Base-by-base conservation (phyloP, 2,797 vertebrate species). In the Eospalax fontanierii region DNA sequence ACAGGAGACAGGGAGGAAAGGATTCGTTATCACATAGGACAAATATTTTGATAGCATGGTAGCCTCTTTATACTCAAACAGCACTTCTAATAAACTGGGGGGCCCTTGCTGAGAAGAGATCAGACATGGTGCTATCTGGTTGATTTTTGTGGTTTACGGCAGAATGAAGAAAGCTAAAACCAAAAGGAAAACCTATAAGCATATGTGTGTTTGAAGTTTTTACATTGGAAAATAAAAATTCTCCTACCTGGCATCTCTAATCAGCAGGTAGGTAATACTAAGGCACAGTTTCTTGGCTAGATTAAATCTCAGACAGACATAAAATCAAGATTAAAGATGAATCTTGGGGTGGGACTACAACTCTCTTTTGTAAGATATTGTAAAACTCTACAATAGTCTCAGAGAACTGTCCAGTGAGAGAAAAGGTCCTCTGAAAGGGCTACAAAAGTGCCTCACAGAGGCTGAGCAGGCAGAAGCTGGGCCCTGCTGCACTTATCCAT, bases 321-420 rank as follows among this genome's bases (percentile, higher is more conserved):
- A 87, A 86, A 94, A 79, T 43, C 14, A 89, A 85, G 11, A 79
- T 40, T 78, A 74, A 94, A 96, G 61, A 90, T 87, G 78, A 87
- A 94, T 92, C 43, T 30, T 66, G 50, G 43, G 33, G 28, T 30
- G 21, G 57, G 30, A 92, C 63, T 28, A 14, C 21, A 63, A 94
- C 92, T 81, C 35, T 24, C 50, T 90, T 74, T 26, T 40, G 33
- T 38, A 74, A 86, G 50, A 54, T 65, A n/a, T 63, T 26, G 43
- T 63, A 66, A 88, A 94, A 35, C 79, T 73, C 57, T 70, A 1
- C 43, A 38, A 71, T 3, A 6, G 28, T 33, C 38, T 59, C 22
- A 40, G 33, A 80, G 57, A 92, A 59, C 12, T 28, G 24, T 68
- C 81, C 46, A 24, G 46, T 79, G 16, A 28, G 15, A 78, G 22